Evolutionary conservation across 2,888 invertebrate genomes (phyloP), one percentile per base, ranked within the genome.

Genomic region (Acanthacorydalis orientalis): DNA sequence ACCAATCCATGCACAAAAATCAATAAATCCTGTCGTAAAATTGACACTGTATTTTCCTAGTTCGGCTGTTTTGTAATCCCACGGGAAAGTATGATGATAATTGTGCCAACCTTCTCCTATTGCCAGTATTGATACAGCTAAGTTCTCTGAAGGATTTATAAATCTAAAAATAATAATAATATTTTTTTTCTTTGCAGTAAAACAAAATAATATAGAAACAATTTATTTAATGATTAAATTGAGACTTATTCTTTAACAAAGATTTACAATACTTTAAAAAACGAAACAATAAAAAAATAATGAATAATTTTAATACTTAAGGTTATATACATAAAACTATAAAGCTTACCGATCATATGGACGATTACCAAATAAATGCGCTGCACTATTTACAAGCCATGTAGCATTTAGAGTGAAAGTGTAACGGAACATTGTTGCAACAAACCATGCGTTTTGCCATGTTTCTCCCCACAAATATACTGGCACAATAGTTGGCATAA

Each of bases 371-470:
- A 78, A 83, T 57, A 82, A 75, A 68, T 91, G 91, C 1, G 91
- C 91, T 2, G 84, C 85, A 52, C 86, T 87, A 69, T 92, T 92
- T 35, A 91, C 89, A 50, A 86, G 70, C 91, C 90, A 92, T 1
- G 91, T 91, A 50, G 82, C 80, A 64, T 92, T 86, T 47, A 92
- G 73, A 42, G 82, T 79, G 61, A 82, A 74, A 32, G 80, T 72
- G 68, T 89, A 91, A 45, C 91, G 78, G 62, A 88, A 75, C 60
- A 83, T 72, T 15, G 80, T 76, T 45, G 75, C 75, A 38, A 81
- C 75, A 61, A 78, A 78, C 71, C 76, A 80, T 1, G 80, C 73
- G 56, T 78, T 80, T 35, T 62, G 51, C 65, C 76, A 77, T 1
- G 69, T 70, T 65, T 92, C 92, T 37, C 74, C 75, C 88, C 90